A percentile compares a stretch with the other conserved stretches of the same genome.
Evolutionary conservation across 1,140 invertebrate genomes (phyloP).

Genomic region (Harlomillsia oculata): DNA sequence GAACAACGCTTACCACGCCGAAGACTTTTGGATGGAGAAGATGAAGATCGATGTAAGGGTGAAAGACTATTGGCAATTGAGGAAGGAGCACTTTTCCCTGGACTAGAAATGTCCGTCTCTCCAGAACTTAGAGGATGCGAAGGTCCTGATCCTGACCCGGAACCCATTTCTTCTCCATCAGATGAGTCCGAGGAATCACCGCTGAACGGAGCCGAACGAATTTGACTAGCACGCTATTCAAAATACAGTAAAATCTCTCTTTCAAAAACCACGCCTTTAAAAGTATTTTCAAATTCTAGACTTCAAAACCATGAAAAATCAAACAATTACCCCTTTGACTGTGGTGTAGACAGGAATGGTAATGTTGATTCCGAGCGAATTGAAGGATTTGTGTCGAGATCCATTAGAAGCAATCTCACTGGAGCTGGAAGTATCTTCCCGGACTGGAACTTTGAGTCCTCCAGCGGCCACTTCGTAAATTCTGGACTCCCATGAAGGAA

Average conservation of each 20-base stretch:
- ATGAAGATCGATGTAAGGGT: constrained; percentile 33
- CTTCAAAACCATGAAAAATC: constrained; percentile 14
- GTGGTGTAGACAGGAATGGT: constrained; percentile 86
- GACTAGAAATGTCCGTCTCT: constrained; percentile 34
- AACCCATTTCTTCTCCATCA: constrained; percentile 60
- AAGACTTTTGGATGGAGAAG: constrained; percentile 35
- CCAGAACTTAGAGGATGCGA: constrained; percentile 35
- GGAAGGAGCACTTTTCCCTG: constrained; percentile 32
- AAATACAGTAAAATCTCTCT: constrained; percentile 19
- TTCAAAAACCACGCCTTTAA: not conserved
- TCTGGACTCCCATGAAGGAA: constrained; percentile 87
- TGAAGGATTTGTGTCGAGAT: constrained; percentile 24
- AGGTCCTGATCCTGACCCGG: constrained; percentile 32
- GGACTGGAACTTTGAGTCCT: constrained; percentile 51
- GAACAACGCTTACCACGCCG: constrained; percentile 28
- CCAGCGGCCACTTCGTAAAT: constrained; percentile 85
- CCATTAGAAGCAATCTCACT: constrained; percentile 30
- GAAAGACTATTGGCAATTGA: constrained; percentile 36
- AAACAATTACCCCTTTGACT: constrained; percentile 70
- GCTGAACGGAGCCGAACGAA: constrained; percentile 86
- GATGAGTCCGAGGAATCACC: constrained; percentile 91
- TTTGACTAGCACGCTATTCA: constrained; percentile 77
- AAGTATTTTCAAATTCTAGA: constrained; percentile 28
- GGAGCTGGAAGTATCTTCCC: constrained; percentile 32
- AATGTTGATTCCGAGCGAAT: constrained; percentile 40